Conservation (phyloP, 2,797 vertebrate genomes). For the Mus spretus region DNA sequence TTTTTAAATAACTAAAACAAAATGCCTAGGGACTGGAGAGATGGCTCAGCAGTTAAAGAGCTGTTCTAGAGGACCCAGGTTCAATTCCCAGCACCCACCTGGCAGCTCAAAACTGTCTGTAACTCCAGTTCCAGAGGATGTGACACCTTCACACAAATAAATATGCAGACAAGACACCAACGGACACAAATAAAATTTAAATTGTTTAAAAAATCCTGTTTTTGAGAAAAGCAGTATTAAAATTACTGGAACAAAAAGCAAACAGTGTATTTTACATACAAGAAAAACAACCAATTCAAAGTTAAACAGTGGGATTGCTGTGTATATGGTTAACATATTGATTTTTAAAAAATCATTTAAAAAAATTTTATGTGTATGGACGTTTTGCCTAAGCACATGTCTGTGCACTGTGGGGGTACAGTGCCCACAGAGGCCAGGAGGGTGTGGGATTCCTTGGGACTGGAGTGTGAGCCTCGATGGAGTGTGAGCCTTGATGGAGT, state of each 20-base stretch:
- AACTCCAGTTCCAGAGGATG: not conserved
- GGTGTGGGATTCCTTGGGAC: not conserved
- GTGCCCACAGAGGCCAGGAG: not conserved
- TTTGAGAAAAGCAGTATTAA: slow-evolving; percentile 27
- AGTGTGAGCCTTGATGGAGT: not conserved
- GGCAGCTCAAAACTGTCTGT: not conserved
- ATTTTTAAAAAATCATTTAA: not conserved
- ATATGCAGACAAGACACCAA: not conserved
- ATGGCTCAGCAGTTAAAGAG: too few species aligned
- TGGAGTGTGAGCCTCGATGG: not conserved
- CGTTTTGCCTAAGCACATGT: not conserved
- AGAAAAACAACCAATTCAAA: slow-evolving; percentile 3
- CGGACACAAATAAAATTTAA: not conserved
- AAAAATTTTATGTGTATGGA: not conserved
- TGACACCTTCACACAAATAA: not conserved
- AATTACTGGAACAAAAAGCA: slow-evolving; percentile 47
- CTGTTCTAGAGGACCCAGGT: not conserved
- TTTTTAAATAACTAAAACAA: too few species aligned
- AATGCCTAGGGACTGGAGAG: too few species aligned
- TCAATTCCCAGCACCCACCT: not conserved
- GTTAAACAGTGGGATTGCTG: not conserved
- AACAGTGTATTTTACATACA: not conserved
- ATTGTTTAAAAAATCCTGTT: not conserved
- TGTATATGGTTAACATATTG: not conserved
- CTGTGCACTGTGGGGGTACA: not conserved